Evolutionary conservation across 53 echinoderm and acorn worm species (phyloP).

Genomic region (Patiria pectinifera): DNA sequence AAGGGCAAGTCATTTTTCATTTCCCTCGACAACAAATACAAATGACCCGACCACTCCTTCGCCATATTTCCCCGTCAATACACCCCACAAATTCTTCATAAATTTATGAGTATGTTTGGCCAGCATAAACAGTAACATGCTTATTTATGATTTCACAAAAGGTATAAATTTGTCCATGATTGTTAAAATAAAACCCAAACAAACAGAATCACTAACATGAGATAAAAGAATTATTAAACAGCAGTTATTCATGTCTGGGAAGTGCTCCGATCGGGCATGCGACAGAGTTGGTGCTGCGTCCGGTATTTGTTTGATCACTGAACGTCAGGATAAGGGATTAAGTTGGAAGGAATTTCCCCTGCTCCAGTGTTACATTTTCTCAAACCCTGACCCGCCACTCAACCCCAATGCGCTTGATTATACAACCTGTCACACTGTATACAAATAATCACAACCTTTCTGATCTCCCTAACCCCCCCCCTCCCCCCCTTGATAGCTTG

Average conservation of each 20-base stretch:
- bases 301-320: background rate
- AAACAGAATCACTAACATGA: background rate
- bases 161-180: background rate
- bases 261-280: too few relatives aligned
- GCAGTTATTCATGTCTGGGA: too few relatives aligned
- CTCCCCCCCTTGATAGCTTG: background rate
- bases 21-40: background rate
- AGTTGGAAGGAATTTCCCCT: background rate
- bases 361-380: background rate
- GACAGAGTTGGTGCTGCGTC: background rate
- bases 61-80: background rate
- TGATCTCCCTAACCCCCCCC: background rate
- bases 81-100: background rate
- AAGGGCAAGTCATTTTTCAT: background rate
- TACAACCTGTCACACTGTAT: constrained; percentile 46
- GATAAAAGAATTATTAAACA: too few relatives aligned
- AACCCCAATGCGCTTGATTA: constrained; percentile 22
- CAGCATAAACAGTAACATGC: background rate
- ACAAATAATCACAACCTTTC: constrained; percentile 36
- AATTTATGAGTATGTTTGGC: background rate
- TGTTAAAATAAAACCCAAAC: background rate
- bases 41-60: background rate
- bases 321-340: background rate
- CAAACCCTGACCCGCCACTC: constrained; percentile 34
- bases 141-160: background rate